Evolutionary conservation across 2,888 invertebrate species (phyloP), one percentile per base, ranked within the genome.

Genomic region (Sphaerophoria taeniata): DNA sequence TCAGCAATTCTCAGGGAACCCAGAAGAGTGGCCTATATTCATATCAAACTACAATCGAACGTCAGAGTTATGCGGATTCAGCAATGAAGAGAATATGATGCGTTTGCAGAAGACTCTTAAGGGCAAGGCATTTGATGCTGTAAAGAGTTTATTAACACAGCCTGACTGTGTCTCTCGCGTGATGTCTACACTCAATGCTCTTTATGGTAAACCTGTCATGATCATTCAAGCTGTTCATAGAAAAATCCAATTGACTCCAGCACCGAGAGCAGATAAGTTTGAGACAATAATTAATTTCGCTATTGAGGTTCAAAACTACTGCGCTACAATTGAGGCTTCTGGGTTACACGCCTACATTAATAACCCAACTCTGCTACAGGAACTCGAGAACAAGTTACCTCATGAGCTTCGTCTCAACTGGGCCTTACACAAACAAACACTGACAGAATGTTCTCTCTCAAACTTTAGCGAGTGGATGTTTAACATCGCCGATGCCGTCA

Each of bases 381-480:
- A 87, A 51, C 63, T 87, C 9, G 51, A 81, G 34, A 80, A 82
- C 16, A 72, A 80, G 47, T 33, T 87, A 6, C 87, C 87, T 5
- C 43, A 84, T 6, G 74, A 73, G 36, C 67, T 84, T 61, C 45
- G 73, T 60, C 47, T 87, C 4, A 36, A 85, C 14, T 87, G 87
- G 87, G 84, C 85, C 14, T 51, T 85, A 24, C 12, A 60, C 11
- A 60, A 60, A 14, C 58, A 43, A 60, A 60, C 58, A 16, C 14
- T 60, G 9, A 0, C 11, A 16, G 39, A 60, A 11, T 39, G 39
- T 39, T 39, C 16, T 7, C 58, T 55, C 9, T 43, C 34, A 24
- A 24, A 24, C 24, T 24, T 24, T 24, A 24, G 24, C 24, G 24
- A 24, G 24, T 24, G 24, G 4, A 11, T 60, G 58, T 39, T 60